Evolutionary conservation across 2,113 vertebrate species (phyloP).

Genomic region (Menidia beryllina): DNA sequence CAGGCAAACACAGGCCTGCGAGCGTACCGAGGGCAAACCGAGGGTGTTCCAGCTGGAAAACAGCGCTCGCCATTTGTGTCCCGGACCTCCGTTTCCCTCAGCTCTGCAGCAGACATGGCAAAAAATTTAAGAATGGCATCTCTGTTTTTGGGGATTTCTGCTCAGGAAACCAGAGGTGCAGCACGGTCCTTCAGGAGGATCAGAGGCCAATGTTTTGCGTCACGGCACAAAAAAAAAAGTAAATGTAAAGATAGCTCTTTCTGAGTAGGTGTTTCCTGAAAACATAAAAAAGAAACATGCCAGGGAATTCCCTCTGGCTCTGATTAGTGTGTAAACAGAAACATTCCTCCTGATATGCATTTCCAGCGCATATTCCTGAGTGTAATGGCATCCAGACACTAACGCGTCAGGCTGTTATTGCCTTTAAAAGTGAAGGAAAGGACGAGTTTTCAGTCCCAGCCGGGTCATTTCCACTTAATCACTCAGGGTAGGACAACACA

Average conservation of each 20-base stretch:
- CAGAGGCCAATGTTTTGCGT: slow-evolving; percentile 8
- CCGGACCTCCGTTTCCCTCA: not conserved
- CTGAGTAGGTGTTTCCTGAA: slow-evolving; percentile 15
- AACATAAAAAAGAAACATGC: slow-evolving; percentile 15
- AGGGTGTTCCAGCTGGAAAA: too few species aligned
- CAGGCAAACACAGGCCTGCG: slow-evolving; percentile 32
- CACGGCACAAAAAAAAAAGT: slow-evolving; percentile 12
- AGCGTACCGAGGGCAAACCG: slow-evolving; percentile 45
- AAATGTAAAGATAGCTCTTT: slow-evolving; percentile 35
- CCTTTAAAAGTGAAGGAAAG: not conserved
- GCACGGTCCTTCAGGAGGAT: slow-evolving; percentile 5
- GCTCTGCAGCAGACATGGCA: slow-evolving; percentile 10
- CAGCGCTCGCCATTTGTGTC: not conserved
- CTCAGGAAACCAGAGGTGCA: slow-evolving; percentile 50
- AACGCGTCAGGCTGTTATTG: not conserved
- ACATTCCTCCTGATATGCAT: not conserved
- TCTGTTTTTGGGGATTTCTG: slow-evolving; percentile 16
- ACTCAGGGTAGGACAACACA: not conserved
- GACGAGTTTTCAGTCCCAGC: not conserved
- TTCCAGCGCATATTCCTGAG: not conserved
- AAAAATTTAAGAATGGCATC: slow-evolving; percentile 17
- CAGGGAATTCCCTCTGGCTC: slow-evolving; percentile 67
- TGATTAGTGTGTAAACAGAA: slow-evolving; percentile 12
- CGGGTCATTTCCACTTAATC: not conserved
- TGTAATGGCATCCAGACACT: not conserved